Evolutionary conservation across 2,888 invertebrate species (phyloP).

Genomic region (Aphodius granarius): DNA sequence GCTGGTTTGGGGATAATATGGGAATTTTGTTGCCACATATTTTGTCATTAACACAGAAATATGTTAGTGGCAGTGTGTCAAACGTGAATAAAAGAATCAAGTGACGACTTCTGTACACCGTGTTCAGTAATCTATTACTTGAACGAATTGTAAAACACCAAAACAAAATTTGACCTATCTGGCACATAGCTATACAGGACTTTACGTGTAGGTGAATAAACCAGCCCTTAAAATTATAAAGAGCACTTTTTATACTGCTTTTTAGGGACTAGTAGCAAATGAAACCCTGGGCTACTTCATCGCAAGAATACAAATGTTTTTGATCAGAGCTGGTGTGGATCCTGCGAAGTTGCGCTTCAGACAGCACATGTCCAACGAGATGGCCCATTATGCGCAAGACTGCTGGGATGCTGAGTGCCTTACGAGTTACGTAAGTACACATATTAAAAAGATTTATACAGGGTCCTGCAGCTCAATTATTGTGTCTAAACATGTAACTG

Average conservation of each 20-base stretch:
- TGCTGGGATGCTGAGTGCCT: slow-evolving; percentile 99
- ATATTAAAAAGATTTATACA: too few species aligned
- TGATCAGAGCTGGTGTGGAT: slow-evolving; percentile 87
- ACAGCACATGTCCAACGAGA: slow-evolving; percentile 99
- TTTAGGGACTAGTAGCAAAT: slow-evolving; percentile 84
- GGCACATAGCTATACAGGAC: too few species aligned
- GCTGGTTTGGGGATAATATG: background rate
- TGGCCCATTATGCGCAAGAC: slow-evolving; percentile 99
- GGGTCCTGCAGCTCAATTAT: too few species aligned
- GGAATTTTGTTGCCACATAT: background rate
- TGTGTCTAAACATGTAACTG: background rate
- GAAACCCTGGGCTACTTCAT: slow-evolving; percentile 98
- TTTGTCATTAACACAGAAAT: too few species aligned
- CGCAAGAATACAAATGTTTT: slow-evolving; percentile 89
- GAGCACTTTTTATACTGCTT: slow-evolving; percentile 32
- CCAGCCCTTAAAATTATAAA: too few species aligned
- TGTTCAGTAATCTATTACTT: too few species aligned
- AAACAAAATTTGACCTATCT: too few species aligned
- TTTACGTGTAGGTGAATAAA: too few species aligned
- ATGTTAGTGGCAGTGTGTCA: too few species aligned
- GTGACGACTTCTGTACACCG: too few species aligned
- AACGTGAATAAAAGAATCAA: too few species aligned
- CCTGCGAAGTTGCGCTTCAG: slow-evolving; percentile 86
- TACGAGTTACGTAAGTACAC: slow-evolving; percentile 85
- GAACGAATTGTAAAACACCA: too few species aligned